Conservation (phyloP, 1,140 invertebrate species). For the Hyles euphorbiae region DNA sequence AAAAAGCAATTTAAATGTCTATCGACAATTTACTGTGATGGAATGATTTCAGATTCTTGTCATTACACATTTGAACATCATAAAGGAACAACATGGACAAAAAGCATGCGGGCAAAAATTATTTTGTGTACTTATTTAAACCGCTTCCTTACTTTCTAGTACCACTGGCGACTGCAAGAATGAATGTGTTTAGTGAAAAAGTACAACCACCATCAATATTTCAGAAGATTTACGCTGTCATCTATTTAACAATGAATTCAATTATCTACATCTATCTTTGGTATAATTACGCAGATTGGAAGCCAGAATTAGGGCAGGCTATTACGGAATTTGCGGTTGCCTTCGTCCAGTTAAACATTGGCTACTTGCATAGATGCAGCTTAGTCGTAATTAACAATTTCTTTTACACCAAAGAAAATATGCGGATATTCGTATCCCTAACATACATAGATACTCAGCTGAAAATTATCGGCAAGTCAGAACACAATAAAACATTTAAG, state of each 20-base stretch:
- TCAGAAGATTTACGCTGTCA: background rate
- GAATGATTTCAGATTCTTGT: too few relatives aligned
- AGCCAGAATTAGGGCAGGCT: background rate
- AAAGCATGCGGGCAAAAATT: too few relatives aligned
- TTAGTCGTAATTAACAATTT: conserved; percentile 1
- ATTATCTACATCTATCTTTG: too few relatives aligned
- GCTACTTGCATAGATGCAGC: background rate
- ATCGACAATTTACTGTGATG: too few relatives aligned
- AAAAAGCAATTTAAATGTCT: too few relatives aligned
- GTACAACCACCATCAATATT: background rate
- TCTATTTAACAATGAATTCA: background rate
- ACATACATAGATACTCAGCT: background rate
- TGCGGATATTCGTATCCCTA: background rate
- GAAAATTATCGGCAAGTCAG: background rate
- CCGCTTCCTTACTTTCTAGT: conserved; percentile 2
- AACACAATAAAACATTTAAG: background rate
- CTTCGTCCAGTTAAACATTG: background rate
- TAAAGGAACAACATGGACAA: too few relatives aligned
- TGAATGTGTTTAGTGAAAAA: background rate
- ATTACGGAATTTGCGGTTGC: background rate
- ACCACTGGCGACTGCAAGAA: background rate
- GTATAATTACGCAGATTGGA: background rate
- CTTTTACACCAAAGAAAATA: background rate
- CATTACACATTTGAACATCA: too few relatives aligned
- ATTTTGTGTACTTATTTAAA: conserved; percentile 1